Conservation (phyloP, 2,113 vertebrate species). For the Cairina moschata region DNA sequence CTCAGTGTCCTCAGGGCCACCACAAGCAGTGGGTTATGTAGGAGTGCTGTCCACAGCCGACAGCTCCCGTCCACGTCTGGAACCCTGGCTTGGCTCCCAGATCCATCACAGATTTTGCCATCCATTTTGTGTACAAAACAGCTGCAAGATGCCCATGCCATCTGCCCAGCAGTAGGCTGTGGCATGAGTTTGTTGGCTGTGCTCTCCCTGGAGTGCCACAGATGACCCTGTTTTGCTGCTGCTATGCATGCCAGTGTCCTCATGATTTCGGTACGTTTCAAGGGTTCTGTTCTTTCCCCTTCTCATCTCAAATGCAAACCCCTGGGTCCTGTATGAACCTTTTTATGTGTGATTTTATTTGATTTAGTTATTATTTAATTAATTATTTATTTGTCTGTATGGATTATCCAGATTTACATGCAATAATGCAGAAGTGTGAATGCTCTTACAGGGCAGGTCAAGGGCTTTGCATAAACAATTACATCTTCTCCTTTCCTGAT, state of each 20-base stretch:
- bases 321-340: background rate
- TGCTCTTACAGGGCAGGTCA: fast-evolving
- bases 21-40: fast-evolving
- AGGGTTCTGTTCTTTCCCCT: background rate
- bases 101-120: background rate
- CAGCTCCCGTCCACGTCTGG: background rate
- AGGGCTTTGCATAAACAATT: background rate
- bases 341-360: background rate
- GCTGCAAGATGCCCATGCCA: background rate
- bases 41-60: background rate
- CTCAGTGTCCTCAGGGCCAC: background rate
- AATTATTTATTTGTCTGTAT: background rate
- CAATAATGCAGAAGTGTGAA: background rate
- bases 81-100: background rate
- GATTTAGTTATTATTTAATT: background rate
- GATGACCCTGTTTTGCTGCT: background rate
- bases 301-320: background rate
- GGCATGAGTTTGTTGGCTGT: background rate
- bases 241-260: background rate
- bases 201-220: background rate
- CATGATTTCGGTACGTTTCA: background rate
- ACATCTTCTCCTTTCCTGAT: background rate
- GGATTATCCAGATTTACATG: background rate
- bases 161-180: background rate
- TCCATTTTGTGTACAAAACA: background rate